Evolutionary conservation across 2,888 invertebrate genomes (phyloP).

Genomic region (Diarsia brunnea): DNA sequence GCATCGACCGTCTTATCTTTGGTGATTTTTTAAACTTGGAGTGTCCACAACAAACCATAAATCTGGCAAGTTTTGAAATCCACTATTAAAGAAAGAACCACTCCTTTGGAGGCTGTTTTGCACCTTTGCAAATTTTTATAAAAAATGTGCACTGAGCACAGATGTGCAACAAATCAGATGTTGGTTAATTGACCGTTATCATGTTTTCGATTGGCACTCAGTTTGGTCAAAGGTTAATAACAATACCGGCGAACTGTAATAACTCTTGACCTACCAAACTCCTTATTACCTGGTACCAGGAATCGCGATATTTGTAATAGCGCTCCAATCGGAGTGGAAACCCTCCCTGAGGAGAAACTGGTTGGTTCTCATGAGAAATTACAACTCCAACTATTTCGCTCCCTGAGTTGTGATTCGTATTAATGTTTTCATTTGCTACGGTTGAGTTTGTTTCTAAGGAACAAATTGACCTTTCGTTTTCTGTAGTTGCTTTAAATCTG

Average conservation of each 20-base stretch:
- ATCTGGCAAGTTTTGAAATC: not conserved
- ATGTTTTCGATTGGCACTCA: not conserved
- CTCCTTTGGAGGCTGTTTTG: not conserved
- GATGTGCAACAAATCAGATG: not conserved
- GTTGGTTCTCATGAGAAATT: constrained; percentile 62
- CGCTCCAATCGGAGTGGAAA: constrained; percentile 40
- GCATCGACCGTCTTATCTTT: no score
- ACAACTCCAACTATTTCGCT: constrained; percentile 29
- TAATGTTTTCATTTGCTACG: constrained; percentile 34
- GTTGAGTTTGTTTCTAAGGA: constrained; percentile 20
- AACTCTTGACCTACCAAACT: not conserved
- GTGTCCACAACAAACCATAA: not conserved
- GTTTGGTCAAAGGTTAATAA: not conserved
- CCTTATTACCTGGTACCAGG: not conserved
- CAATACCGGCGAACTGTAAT: not conserved
- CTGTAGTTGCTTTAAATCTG: constrained; percentile 11
- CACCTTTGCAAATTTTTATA: not conserved
- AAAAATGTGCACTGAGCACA: not conserved
- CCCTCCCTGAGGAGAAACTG: constrained; percentile 22
- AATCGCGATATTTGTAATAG: constrained; percentile 13
- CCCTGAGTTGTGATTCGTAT: constrained; percentile 5
- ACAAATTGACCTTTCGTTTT: constrained; percentile 33
- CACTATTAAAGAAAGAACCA: not conserved
- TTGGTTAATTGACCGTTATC: not conserved
- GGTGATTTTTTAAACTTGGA: no score